Percentiles rank a stretch among this genome's conserved stretches.
Conservation (phyloP, 2,888 invertebrate species). For the Drosophila pegasa region DNA sequence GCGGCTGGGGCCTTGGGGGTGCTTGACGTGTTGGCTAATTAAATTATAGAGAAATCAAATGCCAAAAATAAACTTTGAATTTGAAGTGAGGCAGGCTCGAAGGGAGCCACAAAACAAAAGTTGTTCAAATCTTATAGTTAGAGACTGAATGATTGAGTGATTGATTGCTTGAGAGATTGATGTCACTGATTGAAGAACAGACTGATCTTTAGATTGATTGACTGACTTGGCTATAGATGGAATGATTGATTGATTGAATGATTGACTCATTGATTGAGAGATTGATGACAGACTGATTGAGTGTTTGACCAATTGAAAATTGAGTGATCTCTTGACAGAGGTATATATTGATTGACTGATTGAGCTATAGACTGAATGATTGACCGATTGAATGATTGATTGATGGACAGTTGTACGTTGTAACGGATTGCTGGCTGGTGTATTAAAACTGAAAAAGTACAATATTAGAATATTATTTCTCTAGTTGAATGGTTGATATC, state of each 20-base stretch:
- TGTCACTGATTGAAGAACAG: neutral
- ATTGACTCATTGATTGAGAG: neutral
- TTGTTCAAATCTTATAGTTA: neutral
- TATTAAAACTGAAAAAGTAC: too few relatives aligned
- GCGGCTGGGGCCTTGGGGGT: neutral
- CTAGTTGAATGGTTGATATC: neutral
- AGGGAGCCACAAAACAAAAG: neutral
- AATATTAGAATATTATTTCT: too few relatives aligned
- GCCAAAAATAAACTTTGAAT: constrained; percentile 5
- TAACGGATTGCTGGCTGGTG: neutral
- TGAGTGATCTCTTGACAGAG: too few relatives aligned
- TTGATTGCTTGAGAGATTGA: neutral
- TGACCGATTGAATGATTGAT: neutral
- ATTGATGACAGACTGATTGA: neutral
- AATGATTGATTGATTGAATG: neutral
- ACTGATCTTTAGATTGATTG: neutral
- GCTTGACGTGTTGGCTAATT: constrained; percentile 8
- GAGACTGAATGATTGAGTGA: neutral
- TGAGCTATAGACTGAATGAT: neutral
- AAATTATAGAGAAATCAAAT: constrained; percentile 23
- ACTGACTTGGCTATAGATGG: neutral
- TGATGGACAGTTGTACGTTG: neutral
- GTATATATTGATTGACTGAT: neutral
- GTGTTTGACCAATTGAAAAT: neutral
- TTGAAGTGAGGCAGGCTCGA: neutral